These are phyloP conservation scores for Myopa testacea DNA, from an alignment of 2,888 invertebrate genomes.

Conservation along the genomic window DNA sequence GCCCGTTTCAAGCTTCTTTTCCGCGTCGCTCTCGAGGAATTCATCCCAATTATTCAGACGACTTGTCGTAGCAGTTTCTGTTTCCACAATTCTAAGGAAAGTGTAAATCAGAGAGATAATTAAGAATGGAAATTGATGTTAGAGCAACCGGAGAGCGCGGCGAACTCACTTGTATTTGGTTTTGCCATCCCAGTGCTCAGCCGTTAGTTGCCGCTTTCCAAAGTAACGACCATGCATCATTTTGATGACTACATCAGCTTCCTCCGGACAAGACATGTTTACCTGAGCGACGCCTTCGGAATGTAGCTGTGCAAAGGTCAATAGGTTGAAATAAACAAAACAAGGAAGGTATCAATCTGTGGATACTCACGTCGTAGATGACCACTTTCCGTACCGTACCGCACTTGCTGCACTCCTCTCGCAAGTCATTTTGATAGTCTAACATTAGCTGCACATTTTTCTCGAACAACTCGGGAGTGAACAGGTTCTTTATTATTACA, in stretches of 20 bases:
- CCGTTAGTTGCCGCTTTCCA: conserved; percentile 85
- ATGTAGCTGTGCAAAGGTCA: conserved; percentile 74
- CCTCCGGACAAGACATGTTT: conserved; percentile 88
- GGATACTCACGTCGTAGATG: conserved; percentile 83
- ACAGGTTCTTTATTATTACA: conserved; percentile 94
- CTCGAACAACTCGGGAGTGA: conserved; percentile 89
- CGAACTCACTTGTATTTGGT: conserved; percentile 81
- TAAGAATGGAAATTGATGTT: neutral
- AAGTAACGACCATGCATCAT: conserved; percentile 92
- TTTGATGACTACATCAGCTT: conserved; percentile 89
- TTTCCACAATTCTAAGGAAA: conserved; percentile 82
- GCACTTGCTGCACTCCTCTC: conserved; percentile 89
- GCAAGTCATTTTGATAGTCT: conserved; percentile 90
- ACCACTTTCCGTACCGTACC: conserved; percentile 93
- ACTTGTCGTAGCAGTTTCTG: conserved; percentile 85
- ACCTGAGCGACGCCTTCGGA: conserved; percentile 95
- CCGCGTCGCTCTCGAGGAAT: conserved; percentile 74
- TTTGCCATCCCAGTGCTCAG: conserved; percentile 95
- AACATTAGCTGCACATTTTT: conserved; percentile 88
- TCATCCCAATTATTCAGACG: conserved; percentile 90
- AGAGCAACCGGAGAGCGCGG: neutral
- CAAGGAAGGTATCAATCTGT: neutral
- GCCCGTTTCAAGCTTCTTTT: conserved; percentile 36
- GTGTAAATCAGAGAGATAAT: neutral
- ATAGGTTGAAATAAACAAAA: neutral